These are phyloP conservation scores for Brachymystax lenok DNA, from an alignment of 2,797 vertebrate species.

Conservation along the genomic window DNA sequence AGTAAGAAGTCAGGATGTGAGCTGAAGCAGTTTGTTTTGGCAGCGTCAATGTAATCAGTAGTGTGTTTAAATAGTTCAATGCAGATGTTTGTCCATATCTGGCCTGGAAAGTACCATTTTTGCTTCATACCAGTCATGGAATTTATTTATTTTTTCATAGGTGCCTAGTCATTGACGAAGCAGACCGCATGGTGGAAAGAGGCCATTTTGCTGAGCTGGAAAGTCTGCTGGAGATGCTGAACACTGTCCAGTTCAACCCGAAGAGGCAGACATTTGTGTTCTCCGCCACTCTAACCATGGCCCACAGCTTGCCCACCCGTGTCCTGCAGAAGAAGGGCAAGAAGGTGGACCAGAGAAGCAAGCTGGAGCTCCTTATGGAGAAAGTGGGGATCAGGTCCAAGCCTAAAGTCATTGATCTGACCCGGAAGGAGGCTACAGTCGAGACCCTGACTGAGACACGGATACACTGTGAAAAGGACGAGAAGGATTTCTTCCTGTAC, in stretches of 20 bases:
- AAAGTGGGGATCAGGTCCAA: constrained; percentile 91
- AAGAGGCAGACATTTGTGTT: constrained; percentile 92
- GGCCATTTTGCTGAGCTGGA: constrained; percentile 95
- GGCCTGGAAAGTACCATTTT: not conserved
- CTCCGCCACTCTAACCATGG: constrained; percentile 93
- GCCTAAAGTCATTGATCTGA: constrained; percentile 93
- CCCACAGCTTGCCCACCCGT: constrained; percentile 82
- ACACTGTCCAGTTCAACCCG: constrained; percentile 85
- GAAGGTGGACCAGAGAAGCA: constrained; percentile 82
- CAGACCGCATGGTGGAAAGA: constrained; percentile 95
- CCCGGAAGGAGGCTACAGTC: constrained; percentile 90
- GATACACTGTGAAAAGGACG: constrained; percentile 89
- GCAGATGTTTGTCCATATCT: not conserved
- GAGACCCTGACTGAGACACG: constrained; percentile 91
- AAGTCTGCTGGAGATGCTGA: constrained; percentile 90
- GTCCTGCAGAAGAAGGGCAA: constrained; percentile 87
- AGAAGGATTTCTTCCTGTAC: constrained; percentile 95
- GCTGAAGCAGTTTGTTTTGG: too few relatives aligned
- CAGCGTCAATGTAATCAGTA: not conserved
- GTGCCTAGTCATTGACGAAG: constrained; percentile 96
- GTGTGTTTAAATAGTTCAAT: not conserved
- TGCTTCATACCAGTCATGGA: not conserved
- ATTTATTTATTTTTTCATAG: constrained; percentile 63
- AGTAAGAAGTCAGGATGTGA: too few relatives aligned
- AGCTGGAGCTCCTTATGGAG: constrained; percentile 87